These are phyloP conservation scores for Oophaga sylvatica DNA, from an alignment of 2,797 vertebrate genomes.

Conservation along the genomic window DNA sequence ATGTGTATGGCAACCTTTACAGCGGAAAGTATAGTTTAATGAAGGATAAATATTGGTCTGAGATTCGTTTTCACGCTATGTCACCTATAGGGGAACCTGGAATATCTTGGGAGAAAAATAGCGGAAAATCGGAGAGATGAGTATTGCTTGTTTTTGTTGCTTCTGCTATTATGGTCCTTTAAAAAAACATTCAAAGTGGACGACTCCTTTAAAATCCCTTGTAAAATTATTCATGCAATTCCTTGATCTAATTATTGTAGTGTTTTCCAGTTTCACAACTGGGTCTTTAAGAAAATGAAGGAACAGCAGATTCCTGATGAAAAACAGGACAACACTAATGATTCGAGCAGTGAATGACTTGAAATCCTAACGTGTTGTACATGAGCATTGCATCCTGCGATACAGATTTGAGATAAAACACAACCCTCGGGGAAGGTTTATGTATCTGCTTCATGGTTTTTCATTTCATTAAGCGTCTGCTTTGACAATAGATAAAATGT, in stretches of 20 bases:
- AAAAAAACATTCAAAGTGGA: too few species aligned
- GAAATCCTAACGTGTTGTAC: neutral
- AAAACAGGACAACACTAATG: constrained; percentile 1
- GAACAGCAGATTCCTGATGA: neutral
- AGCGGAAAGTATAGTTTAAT: neutral
- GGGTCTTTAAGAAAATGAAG: constrained; percentile 6
- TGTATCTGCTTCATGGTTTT: constrained; percentile 55
- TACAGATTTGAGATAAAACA: constrained; percentile 56
- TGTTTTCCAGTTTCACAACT: neutral
- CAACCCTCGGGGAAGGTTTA: constrained; percentile 49
- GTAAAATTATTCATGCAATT: neutral
- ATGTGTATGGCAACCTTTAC: too few species aligned
- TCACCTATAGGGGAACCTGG: neutral
- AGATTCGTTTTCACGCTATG: neutral
- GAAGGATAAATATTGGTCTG: neutral
- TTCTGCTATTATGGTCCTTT: too few species aligned
- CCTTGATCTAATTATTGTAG: neutral
- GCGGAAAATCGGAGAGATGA: too few species aligned
- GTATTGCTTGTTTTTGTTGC: too few species aligned
- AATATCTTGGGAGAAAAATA: too few species aligned
- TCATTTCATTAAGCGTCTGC: constrained; percentile 50
- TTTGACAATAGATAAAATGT: constrained; percentile 45
- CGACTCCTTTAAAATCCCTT: neutral
- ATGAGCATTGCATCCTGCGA: constrained; percentile 20
- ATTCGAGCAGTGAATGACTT: neutral